phyloP scores from a whole-genome alignment of 2,113 vertebrate species.

The Petaurus breviceps region DNA sequence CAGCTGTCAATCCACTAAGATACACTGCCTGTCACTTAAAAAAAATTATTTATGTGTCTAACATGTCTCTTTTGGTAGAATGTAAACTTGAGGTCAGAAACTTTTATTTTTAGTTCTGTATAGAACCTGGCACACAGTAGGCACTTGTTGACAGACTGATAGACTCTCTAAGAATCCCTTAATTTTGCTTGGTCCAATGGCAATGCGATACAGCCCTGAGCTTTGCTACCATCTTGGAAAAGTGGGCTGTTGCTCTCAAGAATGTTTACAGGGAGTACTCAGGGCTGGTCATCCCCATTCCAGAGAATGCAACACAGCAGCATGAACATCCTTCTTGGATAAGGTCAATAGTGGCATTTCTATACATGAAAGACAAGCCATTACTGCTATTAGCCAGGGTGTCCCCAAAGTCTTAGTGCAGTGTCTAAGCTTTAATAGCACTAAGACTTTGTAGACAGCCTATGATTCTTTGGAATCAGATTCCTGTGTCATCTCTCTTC shows the following conservation, averaged over 20 bases:
- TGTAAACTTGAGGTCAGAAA: not conserved
- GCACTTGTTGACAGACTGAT: not conserved
- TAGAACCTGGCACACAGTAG: not conserved
- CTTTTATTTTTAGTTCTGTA: not conserved
- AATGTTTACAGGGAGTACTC: not conserved
- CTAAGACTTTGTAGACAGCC: not conserved
- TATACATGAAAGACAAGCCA: not conserved
- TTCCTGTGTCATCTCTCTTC: not conserved
- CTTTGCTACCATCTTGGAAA: not conserved
- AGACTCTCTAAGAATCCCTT: not conserved
- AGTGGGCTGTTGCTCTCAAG: not conserved
- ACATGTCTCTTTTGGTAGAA: not conserved
- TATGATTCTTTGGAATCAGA: not conserved
- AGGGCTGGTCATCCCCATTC: not conserved
- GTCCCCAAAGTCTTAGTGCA: not conserved
- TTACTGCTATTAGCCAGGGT: not conserved
- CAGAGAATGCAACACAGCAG: not conserved
- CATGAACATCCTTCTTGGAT: not conserved
- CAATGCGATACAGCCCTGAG: not conserved
- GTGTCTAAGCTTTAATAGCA: not conserved
- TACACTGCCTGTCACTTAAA: not conserved
- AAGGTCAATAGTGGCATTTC: not conserved
- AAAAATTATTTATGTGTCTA: not conserved
- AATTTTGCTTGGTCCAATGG: not conserved
- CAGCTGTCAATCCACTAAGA: not conserved